Base-by-base conservation (phyloP, 2,888 invertebrate species). In the Xylota sylvarum region DNA sequence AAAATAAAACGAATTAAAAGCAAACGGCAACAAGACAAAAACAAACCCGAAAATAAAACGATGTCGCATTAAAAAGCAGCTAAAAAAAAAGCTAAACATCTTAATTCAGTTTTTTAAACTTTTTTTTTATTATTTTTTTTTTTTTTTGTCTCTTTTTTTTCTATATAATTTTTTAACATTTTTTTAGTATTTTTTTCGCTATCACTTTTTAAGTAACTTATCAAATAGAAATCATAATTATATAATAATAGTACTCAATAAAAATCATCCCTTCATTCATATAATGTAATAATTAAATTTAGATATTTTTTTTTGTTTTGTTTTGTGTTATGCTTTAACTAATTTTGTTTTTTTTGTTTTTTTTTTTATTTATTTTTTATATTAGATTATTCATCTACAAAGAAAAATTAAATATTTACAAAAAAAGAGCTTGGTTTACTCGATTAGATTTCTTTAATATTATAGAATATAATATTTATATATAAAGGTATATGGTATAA, bases 181-280 rank as follows among this genome's bases (percentile, higher is more conserved):
- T 80, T 85, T 84, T 72, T 80, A 43, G 35, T 76, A 48, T 56
- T 77, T 67, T 67, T 86, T 81, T 86, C 37, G 50, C 73, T 86
- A 86, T 86, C 86, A 86, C 86, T 82, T 86, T 82, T 82, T 78
- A 86, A 82, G 86, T 82, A 86, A 82, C 86, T 86, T 86, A 86
- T 77, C 50, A 82, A 86, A 86, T 81, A 86, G 55, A 86, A 86
- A 73, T 86, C 77, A 82, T 60, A 81, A 81, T 86, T 81, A 77
- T 81, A 86, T 76, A 81, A 69, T 78, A 78, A 78, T 73, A 73
- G 81, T 86, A 82, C 77, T 85, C 80, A 76, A 76, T 67, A 86
- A 73, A 86, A 86, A 77, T 82, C 81, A 81, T 81, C 81, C 86
- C 86, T 82, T 86, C 76, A 76, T 76, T 86, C 76, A 82, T 78